phyloP scores from a whole-genome alignment of 2,797 vertebrate species.

The Cyprinella venusta region DNA sequence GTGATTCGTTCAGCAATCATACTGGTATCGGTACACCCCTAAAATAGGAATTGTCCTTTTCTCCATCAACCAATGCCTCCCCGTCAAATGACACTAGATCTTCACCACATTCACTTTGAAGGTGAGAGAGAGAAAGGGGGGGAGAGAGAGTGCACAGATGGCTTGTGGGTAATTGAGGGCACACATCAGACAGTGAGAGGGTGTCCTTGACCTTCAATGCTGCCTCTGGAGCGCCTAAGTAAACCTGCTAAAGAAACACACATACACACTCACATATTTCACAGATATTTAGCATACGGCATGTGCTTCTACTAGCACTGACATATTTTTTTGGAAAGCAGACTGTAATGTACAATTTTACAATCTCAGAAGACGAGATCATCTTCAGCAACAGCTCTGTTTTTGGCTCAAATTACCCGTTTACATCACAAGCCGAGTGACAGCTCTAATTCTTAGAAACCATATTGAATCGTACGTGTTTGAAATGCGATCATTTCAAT shows the following conservation, averaged over 20 bases:
- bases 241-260: slow-evolving; percentile 38
- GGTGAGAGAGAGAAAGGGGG: slow-evolving; percentile 55
- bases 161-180: slow-evolving; percentile 67
- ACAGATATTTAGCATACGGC: neutral
- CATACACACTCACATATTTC: neutral
- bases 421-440: slow-evolving; percentile 20
- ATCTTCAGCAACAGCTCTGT: neutral
- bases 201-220: slow-evolving; percentile 73
- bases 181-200: slow-evolving; percentile 55
- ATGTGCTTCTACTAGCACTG: neutral
- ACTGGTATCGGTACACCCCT: neutral
- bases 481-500: neutral
- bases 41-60: neutral
- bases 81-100: slow-evolving; percentile 18
- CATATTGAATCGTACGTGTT: slow-evolving; percentile 4
- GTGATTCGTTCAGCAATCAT: neutral
- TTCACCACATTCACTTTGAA: slow-evolving; percentile 44
- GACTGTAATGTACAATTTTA: neutral
- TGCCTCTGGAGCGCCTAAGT: slow-evolving; percentile 46
- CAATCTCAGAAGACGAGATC: neutral
- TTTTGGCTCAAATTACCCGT: neutral
- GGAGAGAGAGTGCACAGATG: slow-evolving; percentile 64
- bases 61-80: neutral
- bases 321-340: neutral
- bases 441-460: slow-evolving; percentile 10